Conservation (phyloP, 1,140 invertebrate genomes). For the Cryptotermes secundus region DNA sequence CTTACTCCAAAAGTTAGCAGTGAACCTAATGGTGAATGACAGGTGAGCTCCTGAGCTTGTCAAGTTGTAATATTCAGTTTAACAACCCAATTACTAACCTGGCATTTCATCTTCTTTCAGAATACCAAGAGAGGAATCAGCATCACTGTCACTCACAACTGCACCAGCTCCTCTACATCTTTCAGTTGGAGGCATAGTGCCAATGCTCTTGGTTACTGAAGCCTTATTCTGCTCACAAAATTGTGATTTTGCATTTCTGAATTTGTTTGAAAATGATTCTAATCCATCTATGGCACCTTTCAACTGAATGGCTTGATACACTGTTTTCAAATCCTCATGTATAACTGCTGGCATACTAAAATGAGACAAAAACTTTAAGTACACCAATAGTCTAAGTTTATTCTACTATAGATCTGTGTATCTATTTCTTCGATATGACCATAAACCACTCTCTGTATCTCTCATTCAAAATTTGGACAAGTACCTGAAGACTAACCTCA, state of each 20-base stretch:
- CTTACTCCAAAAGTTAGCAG: neutral
- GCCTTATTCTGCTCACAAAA: too few species aligned
- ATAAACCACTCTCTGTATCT: too few species aligned
- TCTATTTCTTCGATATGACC: too few species aligned
- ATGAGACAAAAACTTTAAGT: too few species aligned
- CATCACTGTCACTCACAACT: neutral
- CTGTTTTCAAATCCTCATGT: too few species aligned
- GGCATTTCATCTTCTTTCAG: neutral
- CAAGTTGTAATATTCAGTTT: neutral
- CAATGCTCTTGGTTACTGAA: neutral
- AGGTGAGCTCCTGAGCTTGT: neutral
- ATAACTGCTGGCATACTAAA: too few species aligned
- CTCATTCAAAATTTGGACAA: too few species aligned
- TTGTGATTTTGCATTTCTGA: too few species aligned
- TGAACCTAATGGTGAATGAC: neutral
- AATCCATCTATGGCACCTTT: neutral
- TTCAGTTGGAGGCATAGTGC: neutral
- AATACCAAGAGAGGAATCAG: neutral
- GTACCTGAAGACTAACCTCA: too few species aligned
- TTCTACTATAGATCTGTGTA: too few species aligned
- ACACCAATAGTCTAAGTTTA: too few species aligned
- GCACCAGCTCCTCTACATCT: neutral
- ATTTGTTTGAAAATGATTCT: neutral
- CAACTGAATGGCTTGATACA: neutral
- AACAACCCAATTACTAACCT: neutral